Evolutionary conservation across 2,113 vertebrate genomes (phyloP).

Genomic region (Cyanoramphus novaezelandiae): DNA sequence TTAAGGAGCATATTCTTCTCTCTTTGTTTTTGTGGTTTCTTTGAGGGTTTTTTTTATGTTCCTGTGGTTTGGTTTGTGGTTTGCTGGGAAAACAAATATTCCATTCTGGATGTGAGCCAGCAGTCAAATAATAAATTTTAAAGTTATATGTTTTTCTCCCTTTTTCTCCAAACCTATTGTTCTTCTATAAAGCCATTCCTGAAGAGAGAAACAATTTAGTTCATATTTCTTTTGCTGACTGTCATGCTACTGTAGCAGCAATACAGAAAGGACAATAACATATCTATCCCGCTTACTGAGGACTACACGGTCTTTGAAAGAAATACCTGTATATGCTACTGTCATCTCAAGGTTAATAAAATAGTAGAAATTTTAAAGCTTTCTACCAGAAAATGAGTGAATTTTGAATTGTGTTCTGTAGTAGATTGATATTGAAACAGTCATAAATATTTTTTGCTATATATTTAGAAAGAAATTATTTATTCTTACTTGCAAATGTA

Average conservation of each 20-base stretch:
- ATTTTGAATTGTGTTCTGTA: background rate
- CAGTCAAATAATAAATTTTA: background rate
- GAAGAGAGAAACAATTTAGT: background rate
- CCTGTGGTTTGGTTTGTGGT: background rate
- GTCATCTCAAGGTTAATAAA: background rate
- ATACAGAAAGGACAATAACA: background rate
- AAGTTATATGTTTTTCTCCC: background rate
- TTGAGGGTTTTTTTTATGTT: too few species aligned
- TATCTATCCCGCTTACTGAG: background rate
- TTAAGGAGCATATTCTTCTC: background rate
- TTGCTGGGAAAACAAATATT: background rate
- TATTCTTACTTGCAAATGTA: background rate
- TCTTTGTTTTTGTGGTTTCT: background rate
- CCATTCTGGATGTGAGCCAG: background rate
- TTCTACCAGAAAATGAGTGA: background rate
- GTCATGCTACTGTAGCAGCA: background rate
- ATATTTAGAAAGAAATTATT: background rate
- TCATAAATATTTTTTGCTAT: background rate
- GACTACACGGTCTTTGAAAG: background rate
- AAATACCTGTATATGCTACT: background rate
- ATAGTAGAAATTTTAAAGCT: background rate
- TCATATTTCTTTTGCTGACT: background rate
- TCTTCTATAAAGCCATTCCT: background rate
- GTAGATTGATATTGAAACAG: background rate
- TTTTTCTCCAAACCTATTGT: background rate